Conservation (phyloP, 1,140 invertebrate species). For the Linepithema humile region DNA sequence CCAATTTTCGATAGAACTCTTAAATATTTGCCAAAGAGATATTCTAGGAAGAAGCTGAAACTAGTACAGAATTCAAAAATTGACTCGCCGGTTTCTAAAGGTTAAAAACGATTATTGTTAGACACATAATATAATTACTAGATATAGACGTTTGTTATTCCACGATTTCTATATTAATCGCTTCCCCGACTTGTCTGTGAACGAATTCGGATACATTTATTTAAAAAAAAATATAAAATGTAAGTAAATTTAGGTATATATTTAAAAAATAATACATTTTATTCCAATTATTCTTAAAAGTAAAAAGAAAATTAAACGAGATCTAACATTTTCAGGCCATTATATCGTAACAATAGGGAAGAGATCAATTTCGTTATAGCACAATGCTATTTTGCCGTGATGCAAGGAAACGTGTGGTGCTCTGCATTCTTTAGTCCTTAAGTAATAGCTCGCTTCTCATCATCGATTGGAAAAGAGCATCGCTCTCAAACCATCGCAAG, state of each 20-base stretch:
- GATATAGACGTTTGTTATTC: neutral
- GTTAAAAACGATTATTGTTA: too few species aligned
- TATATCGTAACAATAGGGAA: conserved; percentile 13
- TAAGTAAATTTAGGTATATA: neutral
- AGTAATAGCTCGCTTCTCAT: conserved; percentile 1
- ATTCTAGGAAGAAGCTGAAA: too few species aligned
- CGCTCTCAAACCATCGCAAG: neutral
- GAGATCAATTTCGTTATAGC: conserved; percentile 1
- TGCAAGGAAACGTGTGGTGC: neutral
- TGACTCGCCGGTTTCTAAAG: too few species aligned
- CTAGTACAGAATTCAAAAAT: too few species aligned
- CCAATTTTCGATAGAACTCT: too few species aligned
- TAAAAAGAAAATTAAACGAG: neutral
- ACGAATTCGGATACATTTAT: neutral
- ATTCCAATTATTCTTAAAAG: neutral
- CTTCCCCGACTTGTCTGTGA: neutral
- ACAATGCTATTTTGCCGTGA: conserved; percentile 12
- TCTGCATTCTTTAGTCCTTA: neutral
- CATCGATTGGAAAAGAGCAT: neutral
- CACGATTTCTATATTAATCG: neutral
- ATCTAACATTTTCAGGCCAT: neutral
- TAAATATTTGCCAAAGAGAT: too few species aligned
- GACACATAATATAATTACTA: too few species aligned
- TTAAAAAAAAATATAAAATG: neutral
- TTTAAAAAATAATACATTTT: neutral